Base-by-base conservation (phyloP, 2,113 vertebrate species). In the Caranx ignobilis region DNA sequence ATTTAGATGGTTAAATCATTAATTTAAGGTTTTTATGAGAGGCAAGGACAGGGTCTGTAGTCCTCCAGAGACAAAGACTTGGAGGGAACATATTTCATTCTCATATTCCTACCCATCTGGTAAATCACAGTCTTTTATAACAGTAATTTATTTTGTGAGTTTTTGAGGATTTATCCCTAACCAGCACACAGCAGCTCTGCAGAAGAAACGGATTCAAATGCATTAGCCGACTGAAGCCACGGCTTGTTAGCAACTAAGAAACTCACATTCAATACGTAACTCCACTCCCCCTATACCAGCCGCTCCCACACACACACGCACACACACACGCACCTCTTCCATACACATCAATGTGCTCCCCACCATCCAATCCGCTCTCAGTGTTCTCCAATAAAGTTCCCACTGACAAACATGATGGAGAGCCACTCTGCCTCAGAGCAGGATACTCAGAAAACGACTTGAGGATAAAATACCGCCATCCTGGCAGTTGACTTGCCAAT, bases 371-470 rank as follows among this genome's bases (percentile, higher is more conserved):
- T 91, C 89, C 70, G 10, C 59, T 66, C 69, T 80, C 84, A 73
- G 84, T 89, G 85, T 89, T 92, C 81, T 81, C 89, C 89, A 87
- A 93, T 95, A 94, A 94, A 95, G 87, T 71, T 81, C 21, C 66
- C 31, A 31, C 81, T 90, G 92, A 87, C 92, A 92, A 84, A 74
- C 85, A 88, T 95, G 95, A 95, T 95, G 87, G 92, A 95, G 90
- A 91, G 93, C 85, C 92, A 91, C 94, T 94, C 89, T 71, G 81
- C 85, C 61, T 71, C 60, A 32, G 87, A 87, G 72, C 85, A 71
- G 81, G 82, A 92, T 88, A 83, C 88, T 92, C 90, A 82, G 88
- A 92, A 91, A 93, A 88, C 62, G 76, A 89, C 87, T 86, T 61
- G 52, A 67, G 79, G 85, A 83, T 90, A 92, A 95, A 93, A 94